Evolutionary conservation across 2,888 invertebrate genomes (phyloP), one percentile per base, ranked within the genome.

Genomic region (Drosophila formosana): DNA sequence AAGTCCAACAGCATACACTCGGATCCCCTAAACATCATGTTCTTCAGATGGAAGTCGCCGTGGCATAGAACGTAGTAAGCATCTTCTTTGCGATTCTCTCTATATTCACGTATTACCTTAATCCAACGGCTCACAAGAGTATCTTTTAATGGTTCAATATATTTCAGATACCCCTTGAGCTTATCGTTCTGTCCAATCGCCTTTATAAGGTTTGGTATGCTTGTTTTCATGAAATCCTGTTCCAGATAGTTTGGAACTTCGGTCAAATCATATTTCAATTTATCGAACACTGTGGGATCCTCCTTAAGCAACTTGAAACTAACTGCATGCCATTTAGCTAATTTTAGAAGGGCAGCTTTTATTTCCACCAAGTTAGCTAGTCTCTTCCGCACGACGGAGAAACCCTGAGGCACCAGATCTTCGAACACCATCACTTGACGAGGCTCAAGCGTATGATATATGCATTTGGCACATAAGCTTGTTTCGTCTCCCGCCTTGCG

Each of bases 1-100:
- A 72, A 90, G 32, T 90, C 90, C 3, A 90, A 18, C 6, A 89
- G 47, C 80, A 88, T 86, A 9, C 80, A 72, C n/a, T 89, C 89
- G 28, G 67, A 69, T 18, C 53, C 41, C 37, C 72, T 83, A 8
- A 84, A 89, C 89, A 90, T 87, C 80, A 90, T 78, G 39, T 90
- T 90, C 4, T 79, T 78, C 0, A 41, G 18, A 61, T 90, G 88
- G 23, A 69, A 85, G 58, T 90, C 90, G 0, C 88, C 90, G 66
- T 90, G 90, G 32, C 79, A 78, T 3, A 90, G 74, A 3, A 86
- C 88, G 60, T 89, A 89, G 23, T 67, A 67, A 0, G 50, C 63
- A 39, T 80, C 49, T 0, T 53, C 7, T 4, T 67, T 65, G 0
- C 60, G 77, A 18, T 78, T 80, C 0, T 65, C 68, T 23, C 82